Percentiles rank a stretch among this genome's conserved stretches.
These are phyloP conservation scores for Dryobotodes eremita DNA, from an alignment of 2,888 invertebrate genomes.

Conservation along the genomic window DNA sequence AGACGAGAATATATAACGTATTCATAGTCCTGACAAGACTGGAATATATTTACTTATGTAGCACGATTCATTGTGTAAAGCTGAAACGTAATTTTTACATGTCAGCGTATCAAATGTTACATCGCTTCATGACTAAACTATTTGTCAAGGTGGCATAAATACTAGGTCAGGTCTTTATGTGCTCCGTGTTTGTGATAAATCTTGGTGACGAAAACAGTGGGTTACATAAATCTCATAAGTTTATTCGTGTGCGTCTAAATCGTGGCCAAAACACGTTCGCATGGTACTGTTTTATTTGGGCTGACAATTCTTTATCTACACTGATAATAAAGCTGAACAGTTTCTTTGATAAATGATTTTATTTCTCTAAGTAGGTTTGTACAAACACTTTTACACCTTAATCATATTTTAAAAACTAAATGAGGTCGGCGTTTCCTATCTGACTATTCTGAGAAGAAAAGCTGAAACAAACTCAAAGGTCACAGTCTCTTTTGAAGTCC, in stretches of 20 bases:
- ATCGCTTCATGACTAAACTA: constrained; percentile 47
- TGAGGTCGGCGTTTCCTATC: no score
- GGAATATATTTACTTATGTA: constrained; percentile 58
- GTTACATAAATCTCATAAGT: constrained; percentile 45
- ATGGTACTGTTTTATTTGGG: constrained; percentile 23
- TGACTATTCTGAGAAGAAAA: no score
- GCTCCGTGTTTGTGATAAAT: constrained; percentile 38
- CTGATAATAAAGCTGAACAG: no score
- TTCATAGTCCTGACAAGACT: constrained; percentile 56
- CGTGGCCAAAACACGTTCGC: constrained; percentile 23
- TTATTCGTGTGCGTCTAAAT: constrained; percentile 32
- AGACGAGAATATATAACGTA: constrained; percentile 37
- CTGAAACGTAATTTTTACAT: constrained; percentile 40
- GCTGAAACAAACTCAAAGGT: no score
- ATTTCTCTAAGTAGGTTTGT: no score
- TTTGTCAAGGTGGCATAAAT: constrained; percentile 48
- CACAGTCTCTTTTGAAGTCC: no score
- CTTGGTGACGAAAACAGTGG: constrained; percentile 42
- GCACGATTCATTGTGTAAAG: constrained; percentile 35
- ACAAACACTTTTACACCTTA: no score
- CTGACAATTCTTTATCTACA: not conserved
- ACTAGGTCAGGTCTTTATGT: constrained; percentile 38
- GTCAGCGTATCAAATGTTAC: constrained; percentile 50
- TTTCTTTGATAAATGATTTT: no score
- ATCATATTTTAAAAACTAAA: no score